These are phyloP conservation scores for Cairina moschata DNA, from an alignment of 2,113 vertebrate genomes.

Conservation along the genomic window DNA sequence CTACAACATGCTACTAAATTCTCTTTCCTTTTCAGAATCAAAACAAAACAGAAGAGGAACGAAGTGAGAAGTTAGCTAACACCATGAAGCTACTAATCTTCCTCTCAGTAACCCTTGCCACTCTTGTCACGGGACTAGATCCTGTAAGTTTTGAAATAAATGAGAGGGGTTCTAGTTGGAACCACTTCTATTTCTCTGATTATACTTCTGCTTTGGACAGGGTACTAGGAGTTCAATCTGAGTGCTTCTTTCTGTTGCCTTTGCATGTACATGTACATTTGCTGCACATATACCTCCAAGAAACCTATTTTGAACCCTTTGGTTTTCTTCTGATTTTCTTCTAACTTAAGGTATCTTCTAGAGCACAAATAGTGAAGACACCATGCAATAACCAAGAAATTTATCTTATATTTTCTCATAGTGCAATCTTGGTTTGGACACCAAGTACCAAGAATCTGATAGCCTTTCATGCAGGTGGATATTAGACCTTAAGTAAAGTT, in stretches of 20 bases:
- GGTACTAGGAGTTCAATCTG: background rate
- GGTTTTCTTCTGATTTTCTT: background rate
- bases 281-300: background rate
- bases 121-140: background rate
- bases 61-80: background rate
- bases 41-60: conserved; percentile 27
- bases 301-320: background rate
- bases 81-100: conserved; percentile 53
- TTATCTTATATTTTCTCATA: background rate
- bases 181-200: background rate
- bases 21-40: conserved; percentile 40
- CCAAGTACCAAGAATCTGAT: background rate
- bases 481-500: background rate
- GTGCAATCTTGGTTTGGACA: background rate
- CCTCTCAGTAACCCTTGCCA: background rate
- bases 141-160: conserved; percentile 57
- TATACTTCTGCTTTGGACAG: background rate
- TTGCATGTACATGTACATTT: background rate
- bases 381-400: background rate
- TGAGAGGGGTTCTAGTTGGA: background rate
- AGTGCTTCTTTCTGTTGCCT: background rate
- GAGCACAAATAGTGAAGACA: background rate
- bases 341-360: background rate
- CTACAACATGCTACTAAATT: background rate
- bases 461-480: background rate